These are phyloP conservation scores for Eupithecia insigniata DNA, from an alignment of 2,888 invertebrate species.

Conservation along the genomic window DNA sequence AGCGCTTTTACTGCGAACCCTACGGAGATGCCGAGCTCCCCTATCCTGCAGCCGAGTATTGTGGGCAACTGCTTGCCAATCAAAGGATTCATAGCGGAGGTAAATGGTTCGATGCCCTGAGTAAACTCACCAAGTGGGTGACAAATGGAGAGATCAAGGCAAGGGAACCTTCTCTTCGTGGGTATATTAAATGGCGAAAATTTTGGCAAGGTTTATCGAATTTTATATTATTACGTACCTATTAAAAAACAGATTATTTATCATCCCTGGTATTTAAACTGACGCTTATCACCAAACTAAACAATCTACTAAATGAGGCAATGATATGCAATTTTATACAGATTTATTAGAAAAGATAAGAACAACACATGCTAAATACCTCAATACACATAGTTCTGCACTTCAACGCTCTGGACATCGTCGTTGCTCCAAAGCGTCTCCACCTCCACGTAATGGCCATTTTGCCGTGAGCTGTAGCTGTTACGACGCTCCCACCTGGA, in stretches of 20 bases:
- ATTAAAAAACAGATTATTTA: not conserved
- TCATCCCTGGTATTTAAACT: not conserved
- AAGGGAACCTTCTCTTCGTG: slow-evolving; percentile 86
- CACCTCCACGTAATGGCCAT: slow-evolving; percentile 57
- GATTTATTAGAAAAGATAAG: not conserved
- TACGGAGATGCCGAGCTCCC: slow-evolving; percentile 58
- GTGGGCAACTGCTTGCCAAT: slow-evolving; percentile 84
- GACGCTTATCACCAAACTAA: not conserved
- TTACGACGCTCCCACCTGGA: slow-evolving; percentile 67
- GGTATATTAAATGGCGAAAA: slow-evolving; percentile 86
- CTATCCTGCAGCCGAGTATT: slow-evolving; percentile 81
- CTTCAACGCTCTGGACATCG: slow-evolving; percentile 73
- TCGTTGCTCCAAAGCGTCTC: slow-evolving; percentile 75
- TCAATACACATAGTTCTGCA: slow-evolving; percentile 69
- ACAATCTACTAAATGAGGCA: not conserved
- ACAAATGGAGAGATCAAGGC: slow-evolving; percentile 86
- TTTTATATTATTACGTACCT: not conserved
- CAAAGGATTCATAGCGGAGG: slow-evolving; percentile 84
- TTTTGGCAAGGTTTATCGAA: slow-evolving; percentile 81
- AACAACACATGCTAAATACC: not conserved
- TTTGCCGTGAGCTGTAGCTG: slow-evolving; percentile 42
- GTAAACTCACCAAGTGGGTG: slow-evolving; percentile 85
- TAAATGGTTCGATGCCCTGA: slow-evolving; percentile 84
- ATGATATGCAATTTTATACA: slow-evolving; percentile 3
- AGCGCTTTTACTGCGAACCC: slow-evolving; percentile 75